A percentile compares a stretch with the other conserved stretches of the same genome.
phyloP scores from a whole-genome alignment of 1,140 invertebrate genomes.

The Cotesia glomerata region DNA sequence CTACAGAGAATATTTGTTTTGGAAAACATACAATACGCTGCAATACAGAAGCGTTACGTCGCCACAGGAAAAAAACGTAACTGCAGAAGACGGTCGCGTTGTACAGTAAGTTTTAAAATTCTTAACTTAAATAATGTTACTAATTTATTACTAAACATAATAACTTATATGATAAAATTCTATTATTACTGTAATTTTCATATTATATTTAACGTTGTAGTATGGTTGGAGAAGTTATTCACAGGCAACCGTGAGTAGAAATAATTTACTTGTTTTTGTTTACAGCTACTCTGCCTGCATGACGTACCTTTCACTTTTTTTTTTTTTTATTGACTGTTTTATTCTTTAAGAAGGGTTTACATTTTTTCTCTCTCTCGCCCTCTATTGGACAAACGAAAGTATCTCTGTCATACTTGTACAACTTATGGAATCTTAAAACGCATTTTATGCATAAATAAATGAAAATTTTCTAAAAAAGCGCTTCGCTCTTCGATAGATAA shows the following conservation, averaged over 20 bases:
- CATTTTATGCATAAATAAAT: too few species aligned
- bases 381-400: too few species aligned
- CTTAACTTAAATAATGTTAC: neutral
- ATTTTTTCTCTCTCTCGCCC: too few species aligned
- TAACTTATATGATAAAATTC: constrained; percentile 20
- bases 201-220: constrained; percentile 55
- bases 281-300: constrained; percentile 14
- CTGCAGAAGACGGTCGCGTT: constrained; percentile 71
- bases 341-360: too few species aligned
- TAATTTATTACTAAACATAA: constrained; percentile 44
- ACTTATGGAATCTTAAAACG: too few species aligned
- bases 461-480: too few species aligned
- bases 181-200: constrained; percentile 20
- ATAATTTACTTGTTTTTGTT: neutral
- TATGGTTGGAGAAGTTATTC: constrained; percentile 74
- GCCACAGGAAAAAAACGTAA: constrained; percentile 72
- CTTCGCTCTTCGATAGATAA: too few species aligned
- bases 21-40: constrained; percentile 78
- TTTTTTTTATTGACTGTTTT: neutral
- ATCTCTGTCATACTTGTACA: too few species aligned
- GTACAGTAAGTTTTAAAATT: constrained; percentile 70
- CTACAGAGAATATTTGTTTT: constrained; percentile 83
- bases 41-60: constrained; percentile 75
- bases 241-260: constrained; percentile 75
- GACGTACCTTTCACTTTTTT: constrained; percentile 1